Evolutionary conservation across 1,140 invertebrate species (phyloP).

Genomic region (Pomacea maculata): DNA sequence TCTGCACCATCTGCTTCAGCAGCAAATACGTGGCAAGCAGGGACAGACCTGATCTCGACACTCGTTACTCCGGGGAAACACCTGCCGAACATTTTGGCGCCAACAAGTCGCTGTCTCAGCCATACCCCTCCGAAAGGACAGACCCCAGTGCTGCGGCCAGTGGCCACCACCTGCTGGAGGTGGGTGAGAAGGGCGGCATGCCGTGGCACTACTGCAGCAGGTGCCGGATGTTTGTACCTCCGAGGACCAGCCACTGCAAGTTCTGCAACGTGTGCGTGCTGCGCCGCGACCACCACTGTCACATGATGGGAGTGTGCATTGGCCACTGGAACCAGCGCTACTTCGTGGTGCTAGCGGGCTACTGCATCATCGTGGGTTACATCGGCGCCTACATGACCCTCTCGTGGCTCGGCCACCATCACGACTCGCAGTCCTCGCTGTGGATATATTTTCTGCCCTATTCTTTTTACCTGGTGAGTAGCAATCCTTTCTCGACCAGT

Average conservation of each 20-base stretch:
- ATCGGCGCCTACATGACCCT: conserved; percentile 28
- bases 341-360: conserved; percentile 84
- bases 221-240: conserved; percentile 34
- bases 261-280: conserved; percentile 75
- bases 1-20: conserved; percentile 31
- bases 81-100: conserved; percentile 35
- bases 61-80: conserved; percentile 20
- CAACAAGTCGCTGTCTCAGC: conserved; percentile 6
- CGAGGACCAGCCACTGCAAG: conserved; percentile 42
- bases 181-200: conserved; percentile 22
- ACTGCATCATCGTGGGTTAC: conserved; percentile 59
- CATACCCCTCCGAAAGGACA: not conserved
- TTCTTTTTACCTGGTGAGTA: not conserved
- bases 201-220: conserved; percentile 35
- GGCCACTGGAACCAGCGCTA: conserved; percentile 90
- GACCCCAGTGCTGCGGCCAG: not conserved
- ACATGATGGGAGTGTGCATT: conserved; percentile 88
- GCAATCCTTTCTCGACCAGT: too few relatives aligned
- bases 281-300: conserved; percentile 94
- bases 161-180: not conserved
- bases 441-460: conserved; percentile 23
- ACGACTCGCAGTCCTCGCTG: conserved; percentile 5
- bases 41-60: conserved; percentile 29
- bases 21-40: conserved; percentile 4
- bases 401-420: conserved; percentile 28